phyloP scores from a whole-genome alignment of 2,888 invertebrate species.

The Nomada ruficornis region DNA sequence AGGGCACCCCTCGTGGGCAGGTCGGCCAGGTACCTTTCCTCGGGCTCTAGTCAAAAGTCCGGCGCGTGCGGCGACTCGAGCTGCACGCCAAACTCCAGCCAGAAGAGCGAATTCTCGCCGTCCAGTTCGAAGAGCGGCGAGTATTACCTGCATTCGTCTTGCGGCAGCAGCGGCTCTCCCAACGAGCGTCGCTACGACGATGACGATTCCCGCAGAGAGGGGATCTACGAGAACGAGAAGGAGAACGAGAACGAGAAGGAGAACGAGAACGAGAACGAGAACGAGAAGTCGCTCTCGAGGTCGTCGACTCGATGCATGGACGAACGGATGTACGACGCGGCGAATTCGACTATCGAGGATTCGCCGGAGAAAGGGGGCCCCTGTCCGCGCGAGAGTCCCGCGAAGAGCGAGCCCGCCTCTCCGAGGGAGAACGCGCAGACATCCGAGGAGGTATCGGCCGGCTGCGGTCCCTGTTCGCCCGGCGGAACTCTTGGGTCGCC shows the following conservation, averaged over 20 bases:
- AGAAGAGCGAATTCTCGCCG: conserved; percentile 81
- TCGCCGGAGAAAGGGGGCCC: conserved; percentile 19
- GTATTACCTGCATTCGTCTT: conserved; percentile 77
- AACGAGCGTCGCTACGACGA: conserved; percentile 60
- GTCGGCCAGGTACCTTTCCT: conserved; percentile 76
- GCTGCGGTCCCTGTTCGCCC: conserved; percentile 6
- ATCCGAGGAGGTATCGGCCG: conserved; percentile 5
- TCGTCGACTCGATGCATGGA: conserved; percentile 51
- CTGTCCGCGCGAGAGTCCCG: conserved; percentile 1
- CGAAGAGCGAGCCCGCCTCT: not conserved
- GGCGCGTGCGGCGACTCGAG: conserved; percentile 81
- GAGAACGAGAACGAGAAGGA: too few species aligned
- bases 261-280: conserved; percentile 69
- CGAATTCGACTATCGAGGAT: not conserved
- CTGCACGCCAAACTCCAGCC: conserved; percentile 81
- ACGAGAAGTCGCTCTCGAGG: conserved; percentile 37
- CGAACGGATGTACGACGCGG: conserved; percentile 76
- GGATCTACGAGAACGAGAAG: conserved; percentile 70
- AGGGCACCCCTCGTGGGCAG: conserved; percentile 69
- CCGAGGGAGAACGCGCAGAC: conserved; percentile 7
- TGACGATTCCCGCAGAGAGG: conserved; percentile 61
- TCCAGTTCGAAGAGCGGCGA: conserved; percentile 82
- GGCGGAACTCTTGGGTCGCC: conserved; percentile 9
- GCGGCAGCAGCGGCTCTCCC: conserved; percentile 72
- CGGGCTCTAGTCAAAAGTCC: conserved; percentile 80